These are phyloP conservation scores for Micrasema minimum DNA, from an alignment of 1,140 invertebrate species.

Conservation along the genomic window DNA sequence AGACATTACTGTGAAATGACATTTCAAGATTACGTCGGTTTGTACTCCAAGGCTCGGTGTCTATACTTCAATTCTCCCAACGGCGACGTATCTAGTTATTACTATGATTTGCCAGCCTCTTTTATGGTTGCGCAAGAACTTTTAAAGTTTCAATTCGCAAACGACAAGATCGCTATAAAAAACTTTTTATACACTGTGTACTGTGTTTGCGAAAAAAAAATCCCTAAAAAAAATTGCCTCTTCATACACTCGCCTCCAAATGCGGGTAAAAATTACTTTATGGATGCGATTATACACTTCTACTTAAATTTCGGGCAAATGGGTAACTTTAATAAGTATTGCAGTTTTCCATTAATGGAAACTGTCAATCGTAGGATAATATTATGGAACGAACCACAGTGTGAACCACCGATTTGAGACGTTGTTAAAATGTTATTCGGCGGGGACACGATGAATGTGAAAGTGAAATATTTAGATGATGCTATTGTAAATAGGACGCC, in stretches of 20 bases:
- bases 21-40: not conserved
- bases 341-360: slow-evolving; percentile 56
- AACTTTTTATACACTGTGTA: not conserved
- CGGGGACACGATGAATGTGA: not conserved
- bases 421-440: slow-evolving; percentile 48
- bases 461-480: not conserved
- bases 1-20: slow-evolving; percentile 1
- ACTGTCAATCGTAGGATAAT: slow-evolving; percentile 54
- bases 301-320: slow-evolving; percentile 56
- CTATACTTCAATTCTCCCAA: not conserved
- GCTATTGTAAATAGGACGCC: not conserved
- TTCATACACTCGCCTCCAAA: slow-evolving; percentile 45
- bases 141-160: not conserved
- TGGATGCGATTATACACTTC: slow-evolving; percentile 25
- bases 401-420: slow-evolving; percentile 50
- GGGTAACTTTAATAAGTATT: slow-evolving; percentile 57
- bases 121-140: not conserved
- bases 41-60: not conserved
- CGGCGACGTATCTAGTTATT: slow-evolving; percentile 2
- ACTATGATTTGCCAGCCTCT: not conserved
- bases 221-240: slow-evolving; percentile 51
- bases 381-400: slow-evolving; percentile 56
- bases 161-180: not conserved
- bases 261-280: slow-evolving; percentile 53
- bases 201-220: slow-evolving; percentile 33